These are phyloP conservation scores for Pardalotus punctatus DNA, from an alignment of 2,113 vertebrate species.

Conservation along the genomic window DNA sequence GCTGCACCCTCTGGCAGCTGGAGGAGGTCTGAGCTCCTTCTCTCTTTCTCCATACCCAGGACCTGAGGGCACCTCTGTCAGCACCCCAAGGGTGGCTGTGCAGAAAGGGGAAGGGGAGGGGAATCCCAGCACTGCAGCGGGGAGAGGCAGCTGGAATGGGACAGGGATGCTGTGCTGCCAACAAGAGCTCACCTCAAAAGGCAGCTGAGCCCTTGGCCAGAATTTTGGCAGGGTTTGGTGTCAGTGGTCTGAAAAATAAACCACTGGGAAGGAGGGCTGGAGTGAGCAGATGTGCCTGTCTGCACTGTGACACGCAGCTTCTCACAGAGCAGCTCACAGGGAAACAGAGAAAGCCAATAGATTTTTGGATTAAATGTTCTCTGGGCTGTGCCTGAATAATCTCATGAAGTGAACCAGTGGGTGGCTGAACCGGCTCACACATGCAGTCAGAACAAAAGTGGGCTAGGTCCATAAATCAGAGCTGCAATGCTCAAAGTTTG, in stretches of 20 bases:
- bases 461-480: neutral
- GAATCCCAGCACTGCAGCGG: neutral
- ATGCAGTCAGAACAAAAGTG: neutral
- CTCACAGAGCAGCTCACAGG: neutral
- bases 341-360: neutral
- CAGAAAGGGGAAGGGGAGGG: neutral
- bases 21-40: neutral
- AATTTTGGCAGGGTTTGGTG: neutral
- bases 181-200: neutral
- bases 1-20: neutral
- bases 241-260: neutral
- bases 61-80: neutral
- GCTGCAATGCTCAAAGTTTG: neutral
- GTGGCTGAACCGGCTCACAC: neutral
- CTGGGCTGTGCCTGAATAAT: neutral
- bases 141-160: neutral
- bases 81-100: neutral
- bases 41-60: neutral
- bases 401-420: rapidly evolving
- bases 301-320: neutral
- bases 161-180: rapidly evolving
- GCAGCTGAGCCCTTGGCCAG: neutral
- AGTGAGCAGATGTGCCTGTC: rapidly evolving
- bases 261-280: neutral
- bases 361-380: neutral